phyloP scores from a whole-genome alignment of 1,140 invertebrate species.

The Fopius arisanus region DNA sequence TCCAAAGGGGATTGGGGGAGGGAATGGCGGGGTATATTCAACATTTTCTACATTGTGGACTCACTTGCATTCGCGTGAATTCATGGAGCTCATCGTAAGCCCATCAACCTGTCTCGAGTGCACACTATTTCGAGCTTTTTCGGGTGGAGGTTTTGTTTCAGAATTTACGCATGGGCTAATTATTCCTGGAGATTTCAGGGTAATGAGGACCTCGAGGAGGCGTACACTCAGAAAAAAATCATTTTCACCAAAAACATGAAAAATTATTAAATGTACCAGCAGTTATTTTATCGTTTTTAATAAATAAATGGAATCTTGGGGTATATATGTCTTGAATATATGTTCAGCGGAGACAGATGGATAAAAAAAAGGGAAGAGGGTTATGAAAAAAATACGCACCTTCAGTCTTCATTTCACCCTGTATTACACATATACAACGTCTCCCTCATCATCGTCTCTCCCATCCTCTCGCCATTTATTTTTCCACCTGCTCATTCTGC shows the following conservation, averaged over 20 bases:
- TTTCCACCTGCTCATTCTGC: neutral
- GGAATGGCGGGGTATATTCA: no score
- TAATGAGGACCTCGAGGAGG: no score
- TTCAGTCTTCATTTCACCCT: neutral
- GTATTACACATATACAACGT: neutral
- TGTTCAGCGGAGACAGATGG: no score
- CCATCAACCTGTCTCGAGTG: conserved; percentile 3
- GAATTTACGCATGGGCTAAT: neutral
- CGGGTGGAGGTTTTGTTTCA: neutral
- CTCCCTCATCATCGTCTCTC: neutral
- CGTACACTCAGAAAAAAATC: no score
- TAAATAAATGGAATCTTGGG: no score
- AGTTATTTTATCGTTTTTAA: no score
- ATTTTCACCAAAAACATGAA: neutral
- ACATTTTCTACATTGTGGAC: neutral
- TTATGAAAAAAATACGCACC: neutral
- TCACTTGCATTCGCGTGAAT: conserved; percentile 7
- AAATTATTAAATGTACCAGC: neutral
- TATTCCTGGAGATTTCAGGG: no score
- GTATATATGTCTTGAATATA: no score
- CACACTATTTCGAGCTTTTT: neutral
- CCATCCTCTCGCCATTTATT: neutral
- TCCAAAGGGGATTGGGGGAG: no score
- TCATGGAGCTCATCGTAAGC: neutral
- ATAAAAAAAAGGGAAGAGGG: neutral